Conservation (phyloP, 2,888 invertebrate species). For the Cybosia mesomella region DNA sequence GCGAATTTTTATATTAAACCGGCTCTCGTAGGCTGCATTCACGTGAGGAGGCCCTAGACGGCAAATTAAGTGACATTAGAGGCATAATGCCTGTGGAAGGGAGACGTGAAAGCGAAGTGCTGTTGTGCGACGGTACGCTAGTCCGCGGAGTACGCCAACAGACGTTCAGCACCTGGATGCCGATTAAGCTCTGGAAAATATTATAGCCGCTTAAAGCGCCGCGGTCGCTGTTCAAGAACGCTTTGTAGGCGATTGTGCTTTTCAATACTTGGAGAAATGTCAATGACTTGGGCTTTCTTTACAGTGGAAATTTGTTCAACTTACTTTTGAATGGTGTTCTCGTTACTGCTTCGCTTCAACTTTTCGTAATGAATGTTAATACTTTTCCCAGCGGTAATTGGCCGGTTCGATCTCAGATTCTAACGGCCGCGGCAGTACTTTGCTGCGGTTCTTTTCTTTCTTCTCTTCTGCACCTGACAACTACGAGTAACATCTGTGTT, state of each 20-base stretch:
- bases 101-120: slow-evolving; percentile 80
- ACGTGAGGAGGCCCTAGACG: slow-evolving; percentile 84
- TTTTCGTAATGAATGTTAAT: neutral
- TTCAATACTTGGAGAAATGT: slow-evolving; percentile 49
- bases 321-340: slow-evolving; percentile 33
- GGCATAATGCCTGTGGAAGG: slow-evolving; percentile 80
- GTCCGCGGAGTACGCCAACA: slow-evolving; percentile 64
- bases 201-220: slow-evolving; percentile 52
- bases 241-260: slow-evolving; percentile 61
- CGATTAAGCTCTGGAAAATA: slow-evolving; percentile 57
- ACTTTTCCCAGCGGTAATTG: neutral
- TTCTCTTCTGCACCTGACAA: too few species aligned
- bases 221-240: slow-evolving; percentile 54
- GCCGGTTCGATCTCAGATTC: too few species aligned
- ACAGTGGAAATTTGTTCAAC: slow-evolving; percentile 36
- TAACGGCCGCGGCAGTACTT: too few species aligned
- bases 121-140: slow-evolving; percentile 74
- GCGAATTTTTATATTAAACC: slow-evolving; percentile 85
- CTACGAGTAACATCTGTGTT: too few species aligned
- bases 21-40: slow-evolving; percentile 79
- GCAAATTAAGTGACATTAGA: slow-evolving; percentile 86
- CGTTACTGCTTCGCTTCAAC: slow-evolving; percentile 7
- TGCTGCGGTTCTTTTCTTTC: too few species aligned
- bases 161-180: slow-evolving; percentile 55
- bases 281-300: slow-evolving; percentile 42